Conservation (phyloP, 1,140 invertebrate species). For the Hormaphis cornu region DNA sequence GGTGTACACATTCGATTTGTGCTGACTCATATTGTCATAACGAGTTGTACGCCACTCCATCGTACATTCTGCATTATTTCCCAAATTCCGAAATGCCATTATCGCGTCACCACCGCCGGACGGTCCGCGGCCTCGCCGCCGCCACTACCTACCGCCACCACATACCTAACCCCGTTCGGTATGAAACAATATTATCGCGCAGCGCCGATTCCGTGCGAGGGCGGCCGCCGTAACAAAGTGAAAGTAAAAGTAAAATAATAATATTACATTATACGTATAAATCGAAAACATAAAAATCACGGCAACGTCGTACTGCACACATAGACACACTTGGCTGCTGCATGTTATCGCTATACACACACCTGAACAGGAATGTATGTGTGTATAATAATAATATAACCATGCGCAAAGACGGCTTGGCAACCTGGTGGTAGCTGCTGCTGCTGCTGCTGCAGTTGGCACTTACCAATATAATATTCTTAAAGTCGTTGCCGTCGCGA, state of each 20-base stretch:
- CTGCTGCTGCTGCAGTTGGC: too few relatives aligned
- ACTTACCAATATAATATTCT: slow-evolving; percentile 4
- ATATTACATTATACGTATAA: slow-evolving; percentile 2
- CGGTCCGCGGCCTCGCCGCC: slow-evolving; percentile 3
- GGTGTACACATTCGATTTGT: too few relatives aligned
- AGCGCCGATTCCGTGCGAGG: slow-evolving; percentile 15
- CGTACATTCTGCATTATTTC: too few relatives aligned
- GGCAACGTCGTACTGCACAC: slow-evolving; percentile 22
- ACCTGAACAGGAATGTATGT: slow-evolving; percentile 2
- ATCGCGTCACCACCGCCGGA: background rate
- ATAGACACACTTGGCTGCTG: background rate
- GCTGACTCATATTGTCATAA: too few relatives aligned
- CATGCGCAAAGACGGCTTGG: slow-evolving; percentile 1
- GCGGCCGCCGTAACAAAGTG: slow-evolving; percentile 3
- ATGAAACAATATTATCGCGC: background rate
- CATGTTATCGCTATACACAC: background rate
- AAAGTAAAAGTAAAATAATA: slow-evolving; percentile 12
- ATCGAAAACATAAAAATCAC: too few relatives aligned
- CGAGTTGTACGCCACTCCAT: too few relatives aligned
- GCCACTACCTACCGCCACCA: too few relatives aligned
- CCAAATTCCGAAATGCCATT: slow-evolving; percentile 13
- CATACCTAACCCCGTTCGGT: too few relatives aligned
- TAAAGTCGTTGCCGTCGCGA: slow-evolving; percentile 10
- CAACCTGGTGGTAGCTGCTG: slow-evolving; percentile 12
- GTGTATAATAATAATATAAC: too few relatives aligned